Percentiles rank a stretch among this genome's conserved stretches.
Evolutionary conservation across 2,113 vertebrate genomes (phyloP).

Genomic region (Chaetorhynchus papuensis): DNA sequence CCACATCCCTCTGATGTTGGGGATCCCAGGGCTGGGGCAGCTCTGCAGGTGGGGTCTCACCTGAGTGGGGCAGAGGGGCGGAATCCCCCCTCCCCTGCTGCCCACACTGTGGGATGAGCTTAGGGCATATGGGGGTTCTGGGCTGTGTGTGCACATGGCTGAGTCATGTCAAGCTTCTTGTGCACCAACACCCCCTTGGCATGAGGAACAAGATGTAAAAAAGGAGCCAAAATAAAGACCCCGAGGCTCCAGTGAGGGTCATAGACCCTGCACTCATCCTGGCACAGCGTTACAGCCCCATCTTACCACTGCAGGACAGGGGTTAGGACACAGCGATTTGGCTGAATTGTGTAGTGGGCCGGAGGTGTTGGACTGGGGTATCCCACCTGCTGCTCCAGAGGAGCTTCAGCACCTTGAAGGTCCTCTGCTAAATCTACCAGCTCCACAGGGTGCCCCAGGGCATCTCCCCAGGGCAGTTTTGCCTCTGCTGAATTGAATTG

Average conservation of each 20-base stretch:
- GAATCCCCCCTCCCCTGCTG: neutral
- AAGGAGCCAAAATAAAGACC: neutral
- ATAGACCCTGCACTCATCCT: neutral
- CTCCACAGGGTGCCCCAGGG: neutral
- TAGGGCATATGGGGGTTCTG: neutral
- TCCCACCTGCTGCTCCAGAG: neutral
- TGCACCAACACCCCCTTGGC: neutral
- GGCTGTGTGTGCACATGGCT: neutral
- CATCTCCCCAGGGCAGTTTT: neutral
- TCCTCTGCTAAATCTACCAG: neutral
- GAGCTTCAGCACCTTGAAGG: neutral
- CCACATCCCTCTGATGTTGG: rapidly evolving
- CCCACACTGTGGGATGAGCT: rapidly evolving
- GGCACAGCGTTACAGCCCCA: neutral
- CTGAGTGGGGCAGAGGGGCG: neutral
- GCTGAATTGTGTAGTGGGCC: neutral
- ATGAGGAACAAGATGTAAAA: neutral
- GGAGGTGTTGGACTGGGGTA: neutral
- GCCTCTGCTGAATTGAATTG: neutral
- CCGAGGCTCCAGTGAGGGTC: neutral
- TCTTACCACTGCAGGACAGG: neutral
- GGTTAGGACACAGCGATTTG: neutral
- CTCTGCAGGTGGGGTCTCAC: neutral
- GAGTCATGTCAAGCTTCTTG: neutral
- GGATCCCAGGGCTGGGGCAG: neutral